Evolutionary conservation across 1,140 invertebrate species (phyloP), one percentile per base, ranked within the genome.

Genomic region (Euura lappo): DNA sequence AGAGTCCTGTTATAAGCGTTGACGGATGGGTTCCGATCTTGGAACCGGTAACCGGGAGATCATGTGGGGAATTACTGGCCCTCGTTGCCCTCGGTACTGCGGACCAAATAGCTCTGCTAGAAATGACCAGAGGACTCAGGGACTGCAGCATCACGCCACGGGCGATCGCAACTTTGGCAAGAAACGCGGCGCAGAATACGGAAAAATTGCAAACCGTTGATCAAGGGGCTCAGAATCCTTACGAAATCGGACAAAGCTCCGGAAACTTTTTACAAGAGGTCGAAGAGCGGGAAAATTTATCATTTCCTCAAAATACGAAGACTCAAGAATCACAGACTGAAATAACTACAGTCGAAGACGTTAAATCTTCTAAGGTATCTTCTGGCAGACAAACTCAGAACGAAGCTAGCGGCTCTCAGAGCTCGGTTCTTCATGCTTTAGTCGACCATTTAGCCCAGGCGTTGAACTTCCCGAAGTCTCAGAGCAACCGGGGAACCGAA

Each of bases 1-100:
- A 91, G 89, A 83, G 91, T 74, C 91, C 91, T 44, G 87, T 91
- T 13, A 90, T 92, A 69, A 89, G 89, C 60, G 88, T 91, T 7
- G 91, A 92, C 79, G 89, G 86, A 71, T 91, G 90, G 90, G 87
- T 90, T 46, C 82, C 87, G 5, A 88, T 92, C 71, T 73, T 82
- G 2, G 83, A 88, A 73, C 80, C 87, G n/a, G 75, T 89, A 65
- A 85, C 84, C 44, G 83, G 86, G 45, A 74, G 82, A 44, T 75
- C 84, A 11, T 77, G 86, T 71, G 91, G 91, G 4, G 85, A 92
- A 77, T 79, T 90, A 3, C 86, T 89, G 71, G 88, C 90, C 45
- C 72, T 92, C 1, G 81, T 91, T 13, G 91, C 91, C 45, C 85
- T 92, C 64, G 91, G 91, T 28, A 91, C 90, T 3, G 89, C 89